A percentile compares a stretch with the other conserved stretches of the same genome.
Conservation (phyloP, 2,888 invertebrate species). For the Cantharis lateralis region DNA sequence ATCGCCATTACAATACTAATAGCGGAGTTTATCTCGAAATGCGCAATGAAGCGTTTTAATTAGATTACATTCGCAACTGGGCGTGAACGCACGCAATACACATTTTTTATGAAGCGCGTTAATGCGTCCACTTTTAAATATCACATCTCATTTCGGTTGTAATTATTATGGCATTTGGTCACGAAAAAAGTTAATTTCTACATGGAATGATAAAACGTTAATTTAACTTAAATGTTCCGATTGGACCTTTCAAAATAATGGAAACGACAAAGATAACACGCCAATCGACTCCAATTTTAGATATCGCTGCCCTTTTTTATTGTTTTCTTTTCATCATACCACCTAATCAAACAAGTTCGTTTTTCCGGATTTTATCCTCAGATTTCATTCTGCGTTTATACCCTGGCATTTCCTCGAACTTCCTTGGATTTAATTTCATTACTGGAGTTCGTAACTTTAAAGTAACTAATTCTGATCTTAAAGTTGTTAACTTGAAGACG, state of each 20-base stretch:
- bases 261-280: constrained; percentile 47
- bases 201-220: constrained; percentile 53
- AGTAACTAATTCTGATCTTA: no score
- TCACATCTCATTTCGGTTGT: constrained; percentile 36
- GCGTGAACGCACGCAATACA: constrained; percentile 32
- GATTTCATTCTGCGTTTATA: no score
- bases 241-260: constrained; percentile 54
- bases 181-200: constrained; percentile 46
- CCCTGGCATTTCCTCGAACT: no score
- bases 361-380: no score
- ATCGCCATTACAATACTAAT: background rate
- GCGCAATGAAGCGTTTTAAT: constrained; percentile 34
- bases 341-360: background rate
- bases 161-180: constrained; percentile 34
- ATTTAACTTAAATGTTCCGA: constrained; percentile 48
- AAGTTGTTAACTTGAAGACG: no score
- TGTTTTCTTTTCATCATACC: constrained; percentile 14
- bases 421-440: no score
- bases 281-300: constrained; percentile 53
- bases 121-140: constrained; percentile 36
- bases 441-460: no score
- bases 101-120: constrained; percentile 28
- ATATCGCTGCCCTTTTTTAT: constrained; percentile 36
- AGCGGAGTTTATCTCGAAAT: constrained; percentile 9
- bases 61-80: constrained; percentile 35